Evolutionary conservation across 2,797 vertebrate genomes (phyloP).

Genomic region (Okamejei kenojei): DNA sequence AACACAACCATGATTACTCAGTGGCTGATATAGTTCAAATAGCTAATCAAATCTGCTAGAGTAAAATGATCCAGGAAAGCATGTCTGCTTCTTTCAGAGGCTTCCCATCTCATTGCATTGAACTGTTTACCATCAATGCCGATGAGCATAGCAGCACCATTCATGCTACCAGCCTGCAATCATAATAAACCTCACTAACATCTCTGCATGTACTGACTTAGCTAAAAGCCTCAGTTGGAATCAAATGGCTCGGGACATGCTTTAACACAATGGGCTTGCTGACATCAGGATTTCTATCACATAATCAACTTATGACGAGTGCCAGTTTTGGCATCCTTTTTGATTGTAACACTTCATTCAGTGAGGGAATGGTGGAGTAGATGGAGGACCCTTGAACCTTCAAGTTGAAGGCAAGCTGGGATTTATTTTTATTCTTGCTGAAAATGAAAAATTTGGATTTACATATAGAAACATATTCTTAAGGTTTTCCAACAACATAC

Average conservation of each 20-base stretch:
- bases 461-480: not conserved
- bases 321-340: not conserved
- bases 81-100: not conserved
- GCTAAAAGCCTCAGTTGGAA: constrained; percentile 8
- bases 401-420: not conserved
- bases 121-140: not conserved
- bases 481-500: not conserved
- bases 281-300: constrained; percentile 1
- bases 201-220: not conserved
- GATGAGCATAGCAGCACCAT: not conserved
- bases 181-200: not conserved
- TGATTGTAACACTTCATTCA: not conserved
- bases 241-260: not conserved
- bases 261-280: not conserved
- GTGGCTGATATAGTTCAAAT: not conserved
- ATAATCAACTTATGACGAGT: not conserved
- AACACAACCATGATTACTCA: not conserved
- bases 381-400: not conserved
- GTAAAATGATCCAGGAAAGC: not conserved
- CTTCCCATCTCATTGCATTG: not conserved
- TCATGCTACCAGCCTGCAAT: not conserved
- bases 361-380: not conserved
- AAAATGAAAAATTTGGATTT: not conserved
- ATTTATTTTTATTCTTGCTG: not conserved
- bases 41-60: not conserved